Evolutionary conservation across 2,888 invertebrate genomes (phyloP), one percentile per base, ranked within the genome.

Genomic region (Zeuzera pyrina): DNA sequence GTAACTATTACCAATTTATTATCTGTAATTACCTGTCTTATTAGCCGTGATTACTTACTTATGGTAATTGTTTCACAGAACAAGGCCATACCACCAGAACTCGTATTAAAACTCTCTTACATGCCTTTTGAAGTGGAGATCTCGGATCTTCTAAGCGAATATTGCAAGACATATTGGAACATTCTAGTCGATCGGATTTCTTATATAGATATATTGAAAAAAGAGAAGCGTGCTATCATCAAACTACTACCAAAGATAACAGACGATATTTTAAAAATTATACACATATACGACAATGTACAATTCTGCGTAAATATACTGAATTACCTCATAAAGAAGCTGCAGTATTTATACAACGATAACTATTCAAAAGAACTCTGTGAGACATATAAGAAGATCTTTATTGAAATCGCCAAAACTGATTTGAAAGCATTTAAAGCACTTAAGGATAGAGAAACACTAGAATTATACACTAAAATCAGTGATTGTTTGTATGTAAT

Each of bases 81-180:
- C 52, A 12, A 1, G n/a, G 30, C 44, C 1, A 22, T 58, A 38
- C 64, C 65, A 3, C 71, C 78, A 4, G 72, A 76, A 35, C 36
- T 76, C 1, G 46, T 79, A 0, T 43, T 83, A 0, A 77, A 78
- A 40, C 39, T 83, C 3, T 79, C 81, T 0, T 67, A 57, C 36
- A 71, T 77, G 70, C 63, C 74, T 0, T 79, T 79, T 10, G 71
- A 79, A 39, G 40, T 45, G 0, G 65, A 70, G 0, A 29, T 51
- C 0, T 50, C 57, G 16, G 40, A 57, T 2, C 41, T 74, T 0
- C 43, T 76, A 0, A 47, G 43, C 0, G 72, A 77, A 24, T 70
- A 79, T 33, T 43, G 41, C 15, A 79, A 77, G 36, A 78, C 76
- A 0, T 83, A 81, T 37, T 78, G 77, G 71, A 69, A 68, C 12